These are phyloP conservation scores for Butastur rufipennis DNA, from an alignment of 2,113 vertebrate genomes.

Conservation along the genomic window DNA sequence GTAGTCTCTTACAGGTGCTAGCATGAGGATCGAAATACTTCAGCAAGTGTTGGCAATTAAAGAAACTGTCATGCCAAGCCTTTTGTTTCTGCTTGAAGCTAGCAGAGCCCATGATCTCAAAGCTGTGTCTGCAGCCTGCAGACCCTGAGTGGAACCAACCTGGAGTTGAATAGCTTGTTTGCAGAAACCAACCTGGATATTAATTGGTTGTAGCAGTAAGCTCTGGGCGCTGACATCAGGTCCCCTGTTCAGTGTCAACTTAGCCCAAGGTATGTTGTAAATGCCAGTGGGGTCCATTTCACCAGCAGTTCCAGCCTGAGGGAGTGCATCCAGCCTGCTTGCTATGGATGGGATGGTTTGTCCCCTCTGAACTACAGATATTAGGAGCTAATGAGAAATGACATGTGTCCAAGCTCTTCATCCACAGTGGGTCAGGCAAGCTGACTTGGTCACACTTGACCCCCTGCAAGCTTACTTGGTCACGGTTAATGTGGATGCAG, in stretches of 20 bases:
- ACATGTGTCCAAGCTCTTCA: neutral
- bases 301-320: neutral
- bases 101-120: neutral
- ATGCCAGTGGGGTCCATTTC: neutral
- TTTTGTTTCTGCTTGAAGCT: neutral
- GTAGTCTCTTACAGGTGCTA: neutral
- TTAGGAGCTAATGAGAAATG: neutral
- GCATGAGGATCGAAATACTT: neutral
- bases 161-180: neutral
- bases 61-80: neutral
- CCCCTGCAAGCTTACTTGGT: neutral
- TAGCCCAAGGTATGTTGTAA: neutral
- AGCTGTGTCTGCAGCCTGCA: neutral
- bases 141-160: neutral
- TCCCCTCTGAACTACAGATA: neutral
- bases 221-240: neutral
- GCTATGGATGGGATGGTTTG: neutral
- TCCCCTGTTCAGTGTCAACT: neutral
- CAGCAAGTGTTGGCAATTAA: neutral
- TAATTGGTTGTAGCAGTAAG: neutral
- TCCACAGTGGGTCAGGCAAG: neutral
- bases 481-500: accelerated
- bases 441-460: neutral
- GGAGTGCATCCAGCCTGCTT: neutral
- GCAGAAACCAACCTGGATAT: neutral